phyloP scores from a whole-genome alignment of 2,113 vertebrate genomes.

The Rhea pennata region DNA sequence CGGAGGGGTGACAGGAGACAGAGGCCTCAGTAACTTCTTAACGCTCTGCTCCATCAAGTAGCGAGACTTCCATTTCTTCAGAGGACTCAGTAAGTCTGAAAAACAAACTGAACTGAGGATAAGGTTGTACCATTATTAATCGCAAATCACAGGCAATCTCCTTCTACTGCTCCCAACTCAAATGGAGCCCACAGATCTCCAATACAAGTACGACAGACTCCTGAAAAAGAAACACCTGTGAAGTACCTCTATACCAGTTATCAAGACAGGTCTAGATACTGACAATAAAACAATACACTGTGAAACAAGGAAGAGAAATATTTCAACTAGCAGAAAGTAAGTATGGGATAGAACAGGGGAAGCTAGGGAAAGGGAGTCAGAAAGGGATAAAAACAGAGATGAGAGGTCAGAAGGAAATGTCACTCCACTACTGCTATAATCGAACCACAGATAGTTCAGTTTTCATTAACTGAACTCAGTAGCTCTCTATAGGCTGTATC shows the following conservation, averaged over 20 bases:
- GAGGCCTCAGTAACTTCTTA: conserved; percentile 84
- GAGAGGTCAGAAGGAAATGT: background rate
- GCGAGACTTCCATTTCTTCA: conserved; percentile 95
- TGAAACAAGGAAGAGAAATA: background rate
- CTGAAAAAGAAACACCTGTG: background rate
- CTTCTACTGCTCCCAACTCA: background rate
- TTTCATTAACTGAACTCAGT: background rate
- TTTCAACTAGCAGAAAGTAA: background rate
- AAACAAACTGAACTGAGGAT: conserved; percentile 52
- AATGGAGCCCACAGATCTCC: background rate
- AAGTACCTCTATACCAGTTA: background rate
- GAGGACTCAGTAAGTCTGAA: conserved; percentile 86
- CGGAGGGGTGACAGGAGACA: conserved; percentile 90
- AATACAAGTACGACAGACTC: background rate
- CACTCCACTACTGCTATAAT: background rate
- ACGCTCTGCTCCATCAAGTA: conserved; percentile 83
- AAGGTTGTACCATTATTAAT: background rate
- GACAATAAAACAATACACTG: background rate
- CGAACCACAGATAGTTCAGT: background rate
- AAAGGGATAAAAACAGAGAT: background rate
- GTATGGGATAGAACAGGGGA: background rate
- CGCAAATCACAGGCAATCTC: background rate
- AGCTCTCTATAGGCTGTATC: background rate
- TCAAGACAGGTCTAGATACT: background rate
- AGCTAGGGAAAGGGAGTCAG: background rate